A percentile compares a stretch with the other conserved stretches of the same genome.
phyloP scores from a whole-genome alignment of 2,113 vertebrate genomes.

The Puntigrus tetrazona region DNA sequence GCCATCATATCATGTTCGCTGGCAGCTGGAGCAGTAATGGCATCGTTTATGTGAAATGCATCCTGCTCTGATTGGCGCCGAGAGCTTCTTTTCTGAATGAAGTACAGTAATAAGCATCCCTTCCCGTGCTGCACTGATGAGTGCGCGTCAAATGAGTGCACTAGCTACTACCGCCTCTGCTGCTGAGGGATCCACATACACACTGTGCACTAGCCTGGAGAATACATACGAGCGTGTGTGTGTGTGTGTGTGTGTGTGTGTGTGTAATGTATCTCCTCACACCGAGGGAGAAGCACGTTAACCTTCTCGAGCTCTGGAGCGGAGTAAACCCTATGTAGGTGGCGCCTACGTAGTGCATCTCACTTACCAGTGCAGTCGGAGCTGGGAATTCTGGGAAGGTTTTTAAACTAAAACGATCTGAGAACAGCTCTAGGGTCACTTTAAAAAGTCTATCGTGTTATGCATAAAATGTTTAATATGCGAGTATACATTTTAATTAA shows the following conservation, averaged over 20 bases:
- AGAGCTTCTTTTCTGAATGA: slow-evolving; percentile 4
- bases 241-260: too few relatives aligned
- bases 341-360: neutral
- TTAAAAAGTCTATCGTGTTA: too few relatives aligned
- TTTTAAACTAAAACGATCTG: too few relatives aligned
- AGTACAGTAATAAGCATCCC: neutral
- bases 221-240: neutral
- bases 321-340: slow-evolving; percentile 15
- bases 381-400: too few relatives aligned
- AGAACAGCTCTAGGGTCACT: too few relatives aligned
- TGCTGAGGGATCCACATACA: neutral
- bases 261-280: neutral
- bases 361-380: neutral
- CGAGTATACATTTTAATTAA: too few relatives aligned
- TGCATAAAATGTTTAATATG: too few relatives aligned
- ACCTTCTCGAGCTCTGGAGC: neutral
- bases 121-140: neutral
- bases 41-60: slow-evolving; percentile 36
- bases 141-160: neutral
- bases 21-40: slow-evolving; percentile 26
- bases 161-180: neutral
- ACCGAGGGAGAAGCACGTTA: neutral
- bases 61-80: neutral
- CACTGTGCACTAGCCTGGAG: neutral
- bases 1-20: slow-evolving; percentile 38